phyloP scores from a whole-genome alignment of 2,113 vertebrate species.

The Vidua macroura region DNA sequence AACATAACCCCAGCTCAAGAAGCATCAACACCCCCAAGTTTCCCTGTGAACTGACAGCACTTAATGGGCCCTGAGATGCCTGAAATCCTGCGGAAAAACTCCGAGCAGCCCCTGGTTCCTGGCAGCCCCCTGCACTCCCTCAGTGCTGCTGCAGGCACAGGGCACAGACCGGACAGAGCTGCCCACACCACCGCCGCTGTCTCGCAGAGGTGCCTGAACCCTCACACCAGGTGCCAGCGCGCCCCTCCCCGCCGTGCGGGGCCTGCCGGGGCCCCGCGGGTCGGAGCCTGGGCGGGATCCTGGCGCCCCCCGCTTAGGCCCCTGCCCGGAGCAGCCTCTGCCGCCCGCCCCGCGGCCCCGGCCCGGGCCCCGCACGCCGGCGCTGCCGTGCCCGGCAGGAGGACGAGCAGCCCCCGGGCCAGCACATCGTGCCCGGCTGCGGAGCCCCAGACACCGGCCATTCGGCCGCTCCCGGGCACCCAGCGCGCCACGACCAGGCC shows the following conservation, averaged over 20 bases:
- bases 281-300: not conserved
- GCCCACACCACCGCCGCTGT: not conserved
- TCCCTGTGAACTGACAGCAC: not conserved
- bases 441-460: not conserved
- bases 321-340: not conserved
- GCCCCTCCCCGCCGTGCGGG: not conserved
- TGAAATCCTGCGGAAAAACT: not conserved
- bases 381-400: not conserved
- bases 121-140: not conserved
- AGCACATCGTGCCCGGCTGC: not conserved
- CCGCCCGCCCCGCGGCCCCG: not conserved
- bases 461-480: not conserved
- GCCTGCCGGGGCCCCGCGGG: not conserved
- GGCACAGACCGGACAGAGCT: not conserved
- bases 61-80: not conserved
- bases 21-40: not conserved
- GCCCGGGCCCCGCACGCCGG: not conserved
- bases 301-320: constrained; percentile 1
- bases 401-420: not conserved
- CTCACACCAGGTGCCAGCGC: not conserved
- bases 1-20: not conserved
- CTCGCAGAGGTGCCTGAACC: not conserved
- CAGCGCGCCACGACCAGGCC: constrained; percentile 43
- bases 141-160: not conserved
- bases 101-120: not conserved